Evolutionary conservation across 2,797 vertebrate species (phyloP), one percentile per base, ranked within the genome.

Genomic region (Ispidina picta): DNA sequence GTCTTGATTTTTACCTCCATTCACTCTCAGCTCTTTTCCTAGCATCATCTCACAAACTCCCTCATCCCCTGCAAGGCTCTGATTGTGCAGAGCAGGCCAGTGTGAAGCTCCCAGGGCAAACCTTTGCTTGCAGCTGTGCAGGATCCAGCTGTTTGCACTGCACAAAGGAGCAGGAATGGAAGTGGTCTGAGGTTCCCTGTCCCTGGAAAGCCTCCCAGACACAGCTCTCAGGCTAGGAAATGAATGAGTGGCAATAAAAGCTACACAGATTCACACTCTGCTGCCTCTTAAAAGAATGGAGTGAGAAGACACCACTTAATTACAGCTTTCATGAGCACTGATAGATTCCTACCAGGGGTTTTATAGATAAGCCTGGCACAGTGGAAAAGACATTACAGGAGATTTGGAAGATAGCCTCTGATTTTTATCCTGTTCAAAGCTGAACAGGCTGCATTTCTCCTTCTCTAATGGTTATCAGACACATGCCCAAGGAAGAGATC

Each of bases 231-330:
- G 29, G 31, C n/a, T 6, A 80, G 35, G 21, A 93, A 89, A 88
- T 76, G 23, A 90, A 78, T 80, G 82, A 77, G 12, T n/a, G 35
- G 44, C 39, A 92, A 79, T 76, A 86, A 75, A 93, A 72, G 26
- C 75, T 93, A 70, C 41, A 46, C 14, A 82, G 55, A 78, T 75
- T 95, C 70, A 63, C 72, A 66, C 44, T 74, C n/a, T 86, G 51
- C 19, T 0, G 0, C 59, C 20, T 89, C 48, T 59, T 85, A 58
- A 68, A 82, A 89, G 37, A 82, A 41, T 3, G 14, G 52, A 77
- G 65, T 44, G 35, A 86, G 82, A 85, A 89, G 71, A 73, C 22
- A 81, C 5, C 11, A 29, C 46, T 94, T 83, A 75, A 86, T 89
- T 92, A 73, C 28, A 63, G 21, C 33, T 90, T 95, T 89, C 68